Evolutionary conservation across 2,888 invertebrate genomes (phyloP).

Genomic region (Ligdia adustata): DNA sequence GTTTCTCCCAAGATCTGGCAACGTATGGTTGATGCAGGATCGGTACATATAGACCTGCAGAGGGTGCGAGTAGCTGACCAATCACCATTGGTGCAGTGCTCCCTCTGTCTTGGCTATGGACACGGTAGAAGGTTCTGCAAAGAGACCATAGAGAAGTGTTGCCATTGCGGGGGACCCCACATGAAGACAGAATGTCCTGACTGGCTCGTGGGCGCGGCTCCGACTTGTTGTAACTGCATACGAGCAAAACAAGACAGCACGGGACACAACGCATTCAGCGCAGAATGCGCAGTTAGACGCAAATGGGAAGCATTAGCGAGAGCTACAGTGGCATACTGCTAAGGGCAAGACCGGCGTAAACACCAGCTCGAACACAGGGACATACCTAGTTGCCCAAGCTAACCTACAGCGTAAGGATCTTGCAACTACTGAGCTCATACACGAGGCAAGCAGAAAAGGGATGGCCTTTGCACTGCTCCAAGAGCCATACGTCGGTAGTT

Average conservation of each 20-base stretch:
- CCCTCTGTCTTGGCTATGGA: slow-evolving; percentile 30
- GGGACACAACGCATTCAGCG: slow-evolving; percentile 3
- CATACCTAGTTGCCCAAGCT: slow-evolving; percentile 4
- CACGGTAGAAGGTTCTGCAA: slow-evolving; percentile 27
- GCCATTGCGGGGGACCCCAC: too few relatives aligned
- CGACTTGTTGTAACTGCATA: not conserved
- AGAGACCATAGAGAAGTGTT: slow-evolving; percentile 5
- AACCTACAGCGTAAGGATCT: not conserved
- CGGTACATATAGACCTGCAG: slow-evolving; percentile 13
- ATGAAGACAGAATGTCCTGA: too few relatives aligned
- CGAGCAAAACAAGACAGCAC: not conserved
- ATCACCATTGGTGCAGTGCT: slow-evolving; percentile 32
- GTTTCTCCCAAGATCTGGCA: slow-evolving; percentile 1
- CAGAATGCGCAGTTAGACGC: not conserved
- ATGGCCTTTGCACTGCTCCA: too few relatives aligned
- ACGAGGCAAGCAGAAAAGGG: too few relatives aligned
- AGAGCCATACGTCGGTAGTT: too few relatives aligned
- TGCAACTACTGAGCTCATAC: too few relatives aligned
- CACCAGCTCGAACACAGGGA: too few relatives aligned
- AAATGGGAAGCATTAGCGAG: slow-evolving; percentile 22
- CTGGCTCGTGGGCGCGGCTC: too few relatives aligned
- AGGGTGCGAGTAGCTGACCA: slow-evolving; percentile 20
- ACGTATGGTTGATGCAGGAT: not conserved
- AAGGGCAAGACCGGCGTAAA: too few relatives aligned
- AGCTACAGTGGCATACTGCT: slow-evolving; percentile 24